Evolutionary conservation across 2,113 vertebrate species (phyloP).

Genomic region (Acrocephalus arundinaceus): DNA sequence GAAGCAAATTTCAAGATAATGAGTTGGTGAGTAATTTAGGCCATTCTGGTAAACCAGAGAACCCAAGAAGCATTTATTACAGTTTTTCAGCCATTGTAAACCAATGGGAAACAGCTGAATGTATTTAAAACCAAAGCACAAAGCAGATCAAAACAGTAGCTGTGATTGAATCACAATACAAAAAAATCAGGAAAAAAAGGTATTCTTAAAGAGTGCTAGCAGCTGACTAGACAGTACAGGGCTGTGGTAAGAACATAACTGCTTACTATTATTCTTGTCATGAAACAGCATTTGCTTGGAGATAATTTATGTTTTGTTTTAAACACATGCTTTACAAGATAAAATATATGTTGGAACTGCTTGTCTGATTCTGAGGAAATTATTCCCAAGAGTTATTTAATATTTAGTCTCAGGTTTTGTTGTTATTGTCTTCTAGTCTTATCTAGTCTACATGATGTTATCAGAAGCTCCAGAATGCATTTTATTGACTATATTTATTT

Average conservation of each 20-base stretch:
- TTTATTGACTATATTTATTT: no score
- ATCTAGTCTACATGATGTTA: not conserved
- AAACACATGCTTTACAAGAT: constrained; percentile 41
- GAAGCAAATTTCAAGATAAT: not conserved
- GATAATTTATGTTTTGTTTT: constrained; percentile 41
- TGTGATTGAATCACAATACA: constrained; percentile 25
- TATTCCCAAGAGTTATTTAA: not conserved
- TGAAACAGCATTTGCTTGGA: constrained; percentile 44
- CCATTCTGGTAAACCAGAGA: not conserved
- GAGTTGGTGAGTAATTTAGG: not conserved
- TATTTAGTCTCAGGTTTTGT: not conserved
- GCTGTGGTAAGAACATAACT: constrained; percentile 36
- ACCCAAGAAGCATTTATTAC: not conserved
- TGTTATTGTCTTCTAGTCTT: not conserved
- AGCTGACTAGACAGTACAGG: constrained; percentile 40
- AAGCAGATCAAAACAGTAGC: constrained; percentile 31
- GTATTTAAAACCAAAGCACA: constrained; percentile 44
- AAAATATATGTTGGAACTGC: constrained; percentile 6
- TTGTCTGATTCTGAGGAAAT: constrained; percentile 41
- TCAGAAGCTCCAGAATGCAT: not conserved
- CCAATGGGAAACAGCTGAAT: not conserved
- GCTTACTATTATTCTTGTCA: constrained; percentile 41
- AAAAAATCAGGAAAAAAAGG: constrained; percentile 20
- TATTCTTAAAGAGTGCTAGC: not conserved
- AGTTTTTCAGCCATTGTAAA: not conserved